Conservation (phyloP, 2,888 invertebrate genomes). For the Pyrgus malvae region DNA sequence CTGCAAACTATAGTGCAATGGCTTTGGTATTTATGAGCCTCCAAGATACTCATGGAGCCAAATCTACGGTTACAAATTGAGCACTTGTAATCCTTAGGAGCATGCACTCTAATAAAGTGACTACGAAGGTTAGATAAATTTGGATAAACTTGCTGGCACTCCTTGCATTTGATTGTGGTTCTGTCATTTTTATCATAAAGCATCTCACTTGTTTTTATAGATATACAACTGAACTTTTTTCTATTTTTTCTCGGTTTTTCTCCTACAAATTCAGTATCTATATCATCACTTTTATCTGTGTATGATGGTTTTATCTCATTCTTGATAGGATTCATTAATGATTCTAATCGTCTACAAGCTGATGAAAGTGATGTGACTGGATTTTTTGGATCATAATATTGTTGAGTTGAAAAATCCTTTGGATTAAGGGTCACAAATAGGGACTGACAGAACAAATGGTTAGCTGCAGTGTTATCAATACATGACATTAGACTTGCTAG, state of each 20-base stretch:
- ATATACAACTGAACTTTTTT: no score
- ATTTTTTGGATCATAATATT: slow-evolving; percentile 47
- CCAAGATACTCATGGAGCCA: slow-evolving; percentile 45
- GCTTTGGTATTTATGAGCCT: slow-evolving; percentile 48
- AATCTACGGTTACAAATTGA: slow-evolving; percentile 49
- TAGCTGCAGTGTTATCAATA: slow-evolving; percentile 39
- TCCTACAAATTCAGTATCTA: slow-evolving; percentile 1
- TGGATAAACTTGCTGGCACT: slow-evolving; percentile 50
- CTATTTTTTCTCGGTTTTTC: slow-evolving; percentile 27
- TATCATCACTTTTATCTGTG: background rate
- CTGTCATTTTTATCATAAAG: slow-evolving; percentile 44
- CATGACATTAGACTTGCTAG: slow-evolving; percentile 44
- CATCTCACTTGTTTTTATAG: slow-evolving; percentile 48
- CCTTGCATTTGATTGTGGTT: slow-evolving; percentile 48
- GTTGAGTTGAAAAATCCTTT: slow-evolving; percentile 45
- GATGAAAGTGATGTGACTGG: slow-evolving; percentile 31
- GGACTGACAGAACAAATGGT: slow-evolving; percentile 38
- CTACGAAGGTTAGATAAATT: slow-evolving; percentile 47
- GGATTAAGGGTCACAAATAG: slow-evolving; percentile 51
- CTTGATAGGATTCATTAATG: slow-evolving; percentile 32
- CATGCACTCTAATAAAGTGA: slow-evolving; percentile 58
- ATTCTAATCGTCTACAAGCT: slow-evolving; percentile 44
- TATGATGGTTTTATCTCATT: background rate
- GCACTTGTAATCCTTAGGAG: slow-evolving; percentile 53
- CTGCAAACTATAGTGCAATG: slow-evolving; percentile 52